phyloP scores from a whole-genome alignment of 2,797 vertebrate species.

The Danionella dracula region DNA sequence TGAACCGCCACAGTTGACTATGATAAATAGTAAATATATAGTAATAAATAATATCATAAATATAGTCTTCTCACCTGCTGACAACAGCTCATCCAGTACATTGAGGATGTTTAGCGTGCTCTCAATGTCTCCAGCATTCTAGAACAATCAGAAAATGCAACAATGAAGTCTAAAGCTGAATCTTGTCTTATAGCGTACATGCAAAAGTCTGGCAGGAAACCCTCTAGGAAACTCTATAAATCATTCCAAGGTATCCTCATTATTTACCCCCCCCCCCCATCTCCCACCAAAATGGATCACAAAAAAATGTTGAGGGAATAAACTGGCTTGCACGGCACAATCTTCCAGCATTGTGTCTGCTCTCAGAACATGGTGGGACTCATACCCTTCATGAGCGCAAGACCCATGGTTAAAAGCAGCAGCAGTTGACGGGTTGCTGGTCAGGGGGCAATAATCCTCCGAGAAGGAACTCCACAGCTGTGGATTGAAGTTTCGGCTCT shows the following conservation, averaged over 20 bases:
- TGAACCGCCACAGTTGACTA: background rate
- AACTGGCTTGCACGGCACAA: constrained; percentile 3
- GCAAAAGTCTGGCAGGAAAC: background rate
- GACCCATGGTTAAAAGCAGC: constrained; percentile 22
- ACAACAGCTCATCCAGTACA: constrained; percentile 82
- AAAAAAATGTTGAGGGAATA: constrained; percentile 10
- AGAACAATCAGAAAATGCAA: constrained; percentile 42
- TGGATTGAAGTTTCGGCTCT: constrained; percentile 8
- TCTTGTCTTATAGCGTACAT: background rate
- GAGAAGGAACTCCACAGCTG: constrained; percentile 31
- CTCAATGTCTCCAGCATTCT: constrained; percentile 76
- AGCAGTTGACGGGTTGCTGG: constrained; percentile 2
- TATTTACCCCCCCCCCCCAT: background rate
- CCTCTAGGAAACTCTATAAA: constrained; percentile 3
- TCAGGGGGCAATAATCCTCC: background rate
- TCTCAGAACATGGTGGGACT: background rate
- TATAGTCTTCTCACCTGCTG: constrained; percentile 76
- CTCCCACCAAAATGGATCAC: too few relatives aligned
- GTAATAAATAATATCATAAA: too few relatives aligned
- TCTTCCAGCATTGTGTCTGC: background rate
- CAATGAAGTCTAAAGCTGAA: background rate
- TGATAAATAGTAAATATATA: too few relatives aligned
- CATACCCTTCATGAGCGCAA: background rate
- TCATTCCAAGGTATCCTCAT: background rate
- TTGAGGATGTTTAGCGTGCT: constrained; percentile 74